Evolutionary conservation across 2,113 vertebrate species (phyloP).

Genomic region (Scytalopus superciliaris): DNA sequence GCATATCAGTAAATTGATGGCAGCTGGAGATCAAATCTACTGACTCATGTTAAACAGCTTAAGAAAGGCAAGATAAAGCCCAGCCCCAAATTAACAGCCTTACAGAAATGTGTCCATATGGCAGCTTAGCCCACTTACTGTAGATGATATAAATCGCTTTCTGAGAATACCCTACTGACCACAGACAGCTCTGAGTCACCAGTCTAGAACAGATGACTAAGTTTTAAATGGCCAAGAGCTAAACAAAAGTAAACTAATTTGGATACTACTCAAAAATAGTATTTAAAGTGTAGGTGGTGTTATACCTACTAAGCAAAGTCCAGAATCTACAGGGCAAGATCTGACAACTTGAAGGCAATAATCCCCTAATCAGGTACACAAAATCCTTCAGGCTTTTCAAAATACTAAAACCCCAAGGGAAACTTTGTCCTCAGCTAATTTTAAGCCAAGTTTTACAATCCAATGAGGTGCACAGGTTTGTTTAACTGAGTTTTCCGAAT

Average conservation of each 20-base stretch:
- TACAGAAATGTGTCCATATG: background rate
- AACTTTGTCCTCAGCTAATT: background rate
- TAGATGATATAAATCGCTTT: background rate
- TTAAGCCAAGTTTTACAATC: background rate
- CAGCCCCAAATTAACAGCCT: background rate
- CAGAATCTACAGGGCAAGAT: background rate
- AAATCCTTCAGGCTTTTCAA: constrained; percentile 6
- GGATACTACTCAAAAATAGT: background rate
- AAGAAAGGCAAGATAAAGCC: background rate
- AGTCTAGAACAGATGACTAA: background rate
- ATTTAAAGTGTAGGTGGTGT: background rate
- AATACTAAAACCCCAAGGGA: background rate
- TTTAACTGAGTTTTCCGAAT: background rate
- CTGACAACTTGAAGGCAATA: background rate
- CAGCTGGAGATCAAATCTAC: background rate
- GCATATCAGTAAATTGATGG: background rate
- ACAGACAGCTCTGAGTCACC: background rate
- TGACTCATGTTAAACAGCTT: background rate
- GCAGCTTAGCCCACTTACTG: background rate
- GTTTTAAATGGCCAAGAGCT: background rate
- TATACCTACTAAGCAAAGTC: background rate
- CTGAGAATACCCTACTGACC: background rate
- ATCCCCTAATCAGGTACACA: background rate
- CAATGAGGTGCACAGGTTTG: background rate
- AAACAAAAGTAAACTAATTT: background rate